A percentile compares a stretch with the other conserved stretches of the same genome.
Evolutionary conservation across 2,113 vertebrate species (phyloP).

Genomic region (Notarius quadriscutis): DNA sequence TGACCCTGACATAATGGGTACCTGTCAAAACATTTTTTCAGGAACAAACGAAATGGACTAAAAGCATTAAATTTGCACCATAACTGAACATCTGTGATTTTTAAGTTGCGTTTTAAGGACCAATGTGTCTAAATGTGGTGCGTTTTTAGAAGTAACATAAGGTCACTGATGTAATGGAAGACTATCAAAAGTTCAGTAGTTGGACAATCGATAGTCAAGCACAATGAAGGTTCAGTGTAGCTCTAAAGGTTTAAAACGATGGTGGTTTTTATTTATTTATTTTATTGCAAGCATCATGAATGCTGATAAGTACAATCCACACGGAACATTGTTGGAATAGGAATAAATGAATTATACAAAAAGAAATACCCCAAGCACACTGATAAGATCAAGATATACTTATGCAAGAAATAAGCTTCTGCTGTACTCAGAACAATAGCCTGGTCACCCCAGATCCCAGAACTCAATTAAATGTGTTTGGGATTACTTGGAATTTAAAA

Average conservation of each 20-base stretch:
- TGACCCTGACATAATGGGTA: neutral
- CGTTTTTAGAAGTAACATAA: neutral
- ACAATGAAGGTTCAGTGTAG: neutral
- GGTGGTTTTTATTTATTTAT: neutral
- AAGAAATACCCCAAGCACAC: neutral
- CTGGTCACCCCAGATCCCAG: neutral
- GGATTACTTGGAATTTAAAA: neutral
- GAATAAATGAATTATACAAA: neutral
- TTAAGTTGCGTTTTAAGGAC: neutral
- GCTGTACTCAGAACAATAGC: neutral
- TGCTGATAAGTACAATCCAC: neutral
- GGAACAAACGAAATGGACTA: neutral
- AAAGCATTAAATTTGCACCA: neutral
- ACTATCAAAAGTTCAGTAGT: neutral
- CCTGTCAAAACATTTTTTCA: neutral
- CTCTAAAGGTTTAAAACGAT: neutral
- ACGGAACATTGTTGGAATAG: neutral
- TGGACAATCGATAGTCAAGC: neutral
- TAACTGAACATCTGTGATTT: neutral
- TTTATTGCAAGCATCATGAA: neutral
- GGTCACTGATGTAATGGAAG: neutral
- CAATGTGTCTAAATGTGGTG: neutral
- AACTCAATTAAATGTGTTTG: slow-evolving; percentile 8
- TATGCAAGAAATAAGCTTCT: neutral
- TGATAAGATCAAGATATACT: neutral